Conservation (phyloP, 2,113 vertebrate genomes). For the Bubo scandiacus region DNA sequence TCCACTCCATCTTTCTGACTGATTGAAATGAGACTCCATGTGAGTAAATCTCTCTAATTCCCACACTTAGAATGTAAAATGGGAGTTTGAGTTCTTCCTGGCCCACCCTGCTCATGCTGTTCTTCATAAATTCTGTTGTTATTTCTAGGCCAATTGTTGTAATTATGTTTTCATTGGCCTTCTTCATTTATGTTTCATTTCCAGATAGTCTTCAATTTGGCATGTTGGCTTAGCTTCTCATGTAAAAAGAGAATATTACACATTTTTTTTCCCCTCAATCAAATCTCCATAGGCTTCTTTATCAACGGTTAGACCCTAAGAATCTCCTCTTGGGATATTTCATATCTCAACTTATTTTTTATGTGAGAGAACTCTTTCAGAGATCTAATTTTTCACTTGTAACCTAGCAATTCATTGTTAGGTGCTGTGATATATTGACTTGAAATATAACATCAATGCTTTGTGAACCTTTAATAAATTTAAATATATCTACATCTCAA, state of each 20-base stretch:
- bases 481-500: background rate
- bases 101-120: slow-evolving; percentile 28
- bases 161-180: slow-evolving; percentile 78
- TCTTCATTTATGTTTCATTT: slow-evolving; percentile 65
- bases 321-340: slow-evolving; percentile 26
- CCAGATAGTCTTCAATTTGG: slow-evolving; percentile 64
- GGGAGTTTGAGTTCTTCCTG: slow-evolving; percentile 42
- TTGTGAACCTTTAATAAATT: slow-evolving; percentile 8
- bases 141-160: slow-evolving; percentile 71
- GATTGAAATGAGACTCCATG: background rate
- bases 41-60: slow-evolving; percentile 35
- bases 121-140: slow-evolving; percentile 73
- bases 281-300: slow-evolving; percentile 62
- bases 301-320: slow-evolving; percentile 45
- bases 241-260: slow-evolving; percentile 57
- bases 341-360: slow-evolving; percentile 65
- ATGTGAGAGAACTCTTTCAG: background rate
- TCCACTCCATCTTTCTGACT: slow-evolving; percentile 8
- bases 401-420: slow-evolving; percentile 5
- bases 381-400: slow-evolving; percentile 58
- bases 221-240: slow-evolving; percentile 57
- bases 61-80: slow-evolving; percentile 57
- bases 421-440: slow-evolving; percentile 41
- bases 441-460: slow-evolving; percentile 32
- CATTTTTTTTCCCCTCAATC: background rate